Conservation (phyloP, 2,797 vertebrate genomes). For the Rhinella marina region DNA sequence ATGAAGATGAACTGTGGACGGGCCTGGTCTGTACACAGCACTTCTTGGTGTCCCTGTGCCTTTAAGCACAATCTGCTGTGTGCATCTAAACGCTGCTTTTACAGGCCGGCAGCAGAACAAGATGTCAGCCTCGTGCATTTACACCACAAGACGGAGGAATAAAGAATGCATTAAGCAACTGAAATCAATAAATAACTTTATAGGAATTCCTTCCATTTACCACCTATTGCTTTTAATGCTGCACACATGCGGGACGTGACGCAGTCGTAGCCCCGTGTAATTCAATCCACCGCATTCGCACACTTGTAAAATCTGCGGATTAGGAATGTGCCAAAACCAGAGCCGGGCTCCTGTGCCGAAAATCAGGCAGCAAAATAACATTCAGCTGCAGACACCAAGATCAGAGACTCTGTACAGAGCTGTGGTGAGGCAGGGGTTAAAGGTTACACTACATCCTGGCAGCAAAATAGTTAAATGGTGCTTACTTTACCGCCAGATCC, state of each 20-base stretch:
- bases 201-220: conserved; percentile 57
- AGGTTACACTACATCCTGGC: background rate
- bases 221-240: conserved; percentile 52
- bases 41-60: background rate
- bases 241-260: conserved; percentile 45
- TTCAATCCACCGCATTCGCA: conserved; percentile 41
- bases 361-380: background rate
- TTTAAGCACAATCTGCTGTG: background rate
- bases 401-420: background rate
- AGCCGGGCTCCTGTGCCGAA: no score
- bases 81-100: background rate
- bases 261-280: conserved; percentile 21
- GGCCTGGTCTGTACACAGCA: background rate
- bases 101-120: background rate
- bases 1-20: background rate
- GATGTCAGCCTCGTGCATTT: background rate
- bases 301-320: conserved; percentile 46
- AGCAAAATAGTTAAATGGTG: background rate
- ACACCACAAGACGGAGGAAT: background rate
- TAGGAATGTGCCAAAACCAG: conserved; percentile 40
- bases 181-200: conserved; percentile 60
- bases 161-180: conserved; percentile 56
- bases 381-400: background rate
- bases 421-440: background rate
- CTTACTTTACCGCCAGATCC: no score